These are phyloP conservation scores for Trachurus trachurus DNA, from an alignment of 2,797 vertebrate species.

Conservation along the genomic window DNA sequence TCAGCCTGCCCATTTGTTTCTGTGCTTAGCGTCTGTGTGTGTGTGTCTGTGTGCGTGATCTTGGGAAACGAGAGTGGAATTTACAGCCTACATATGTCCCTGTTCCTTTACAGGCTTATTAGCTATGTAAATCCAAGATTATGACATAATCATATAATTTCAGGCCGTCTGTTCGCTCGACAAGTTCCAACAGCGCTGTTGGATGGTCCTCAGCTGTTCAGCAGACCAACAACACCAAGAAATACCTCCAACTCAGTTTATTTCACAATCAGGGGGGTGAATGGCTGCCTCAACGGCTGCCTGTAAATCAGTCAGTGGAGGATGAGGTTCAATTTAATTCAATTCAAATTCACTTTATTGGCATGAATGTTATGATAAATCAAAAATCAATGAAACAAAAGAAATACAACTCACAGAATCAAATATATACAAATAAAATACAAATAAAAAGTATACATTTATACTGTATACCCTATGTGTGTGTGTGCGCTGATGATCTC, in stretches of 20 bases:
- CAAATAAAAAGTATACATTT: no score
- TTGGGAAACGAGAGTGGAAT: constrained; percentile 43
- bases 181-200: constrained; percentile 22
- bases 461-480: no score
- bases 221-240: constrained; percentile 6
- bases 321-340: no score
- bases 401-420: no score
- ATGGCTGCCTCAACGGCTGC: neutral
- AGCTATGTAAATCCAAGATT: constrained; percentile 71
- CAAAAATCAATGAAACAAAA: no score
- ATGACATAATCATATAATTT: constrained; percentile 61
- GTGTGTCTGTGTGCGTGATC: neutral
- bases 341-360: no score
- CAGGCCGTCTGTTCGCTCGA: constrained; percentile 55
- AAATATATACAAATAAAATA: no score
- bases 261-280: neutral
- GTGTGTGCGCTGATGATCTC: no score
- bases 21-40: constrained; percentile 1
- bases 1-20: neutral
- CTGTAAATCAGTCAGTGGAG: constrained; percentile 10
- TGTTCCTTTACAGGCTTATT: constrained; percentile 61
- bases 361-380: no score
- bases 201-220: constrained; percentile 41
- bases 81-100: constrained; percentile 62
- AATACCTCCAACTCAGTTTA: neutral